A percentile compares a stretch with the other conserved stretches of the same genome.
Evolutionary conservation across 2,113 vertebrate genomes (phyloP).

Genomic region (Boulengeromyrus knoepffleri): DNA sequence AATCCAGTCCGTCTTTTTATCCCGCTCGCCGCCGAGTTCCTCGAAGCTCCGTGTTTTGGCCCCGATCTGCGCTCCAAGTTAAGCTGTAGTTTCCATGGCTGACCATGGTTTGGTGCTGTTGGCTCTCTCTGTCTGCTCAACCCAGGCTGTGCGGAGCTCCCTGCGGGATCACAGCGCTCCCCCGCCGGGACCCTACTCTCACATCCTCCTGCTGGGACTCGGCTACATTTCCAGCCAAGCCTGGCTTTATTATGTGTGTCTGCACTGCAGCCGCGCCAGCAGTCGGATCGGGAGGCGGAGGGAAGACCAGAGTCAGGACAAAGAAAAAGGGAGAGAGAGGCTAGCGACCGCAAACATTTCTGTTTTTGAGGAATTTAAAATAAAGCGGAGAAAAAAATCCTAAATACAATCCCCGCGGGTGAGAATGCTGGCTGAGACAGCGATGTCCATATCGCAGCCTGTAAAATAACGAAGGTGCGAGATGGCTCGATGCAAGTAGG

Average conservation of each 20-base stretch:
- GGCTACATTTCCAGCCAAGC: constrained; percentile 99
- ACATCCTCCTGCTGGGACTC: constrained; percentile 99
- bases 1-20: constrained; percentile 50
- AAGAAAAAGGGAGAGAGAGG: constrained; percentile 91
- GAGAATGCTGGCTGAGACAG: constrained; percentile 63
- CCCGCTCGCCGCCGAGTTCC: constrained; percentile 31
- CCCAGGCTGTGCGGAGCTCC: constrained; percentile 98
- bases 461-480: constrained; percentile 74
- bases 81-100: constrained; percentile 72
- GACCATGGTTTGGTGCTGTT: constrained; percentile 95
- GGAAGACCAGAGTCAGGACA: constrained; percentile 92
- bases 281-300: constrained; percentile 92
- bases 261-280: constrained; percentile 98
- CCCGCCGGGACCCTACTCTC: constrained; percentile 99
- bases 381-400: constrained; percentile 37
- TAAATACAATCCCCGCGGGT: constrained; percentile 59
- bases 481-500: constrained; percentile 50
- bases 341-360: constrained; percentile 65
- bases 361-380: constrained; percentile 50
- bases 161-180: constrained; percentile 99
- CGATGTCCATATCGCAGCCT: constrained; percentile 59
- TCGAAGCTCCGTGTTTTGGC: constrained; percentile 54
- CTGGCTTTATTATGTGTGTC: constrained; percentile 99
- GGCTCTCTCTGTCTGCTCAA: constrained; percentile 71
- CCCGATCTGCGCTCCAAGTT: constrained; percentile 43